These are phyloP conservation scores for Buteo buteo DNA, from an alignment of 2,113 vertebrate genomes.

Conservation along the genomic window DNA sequence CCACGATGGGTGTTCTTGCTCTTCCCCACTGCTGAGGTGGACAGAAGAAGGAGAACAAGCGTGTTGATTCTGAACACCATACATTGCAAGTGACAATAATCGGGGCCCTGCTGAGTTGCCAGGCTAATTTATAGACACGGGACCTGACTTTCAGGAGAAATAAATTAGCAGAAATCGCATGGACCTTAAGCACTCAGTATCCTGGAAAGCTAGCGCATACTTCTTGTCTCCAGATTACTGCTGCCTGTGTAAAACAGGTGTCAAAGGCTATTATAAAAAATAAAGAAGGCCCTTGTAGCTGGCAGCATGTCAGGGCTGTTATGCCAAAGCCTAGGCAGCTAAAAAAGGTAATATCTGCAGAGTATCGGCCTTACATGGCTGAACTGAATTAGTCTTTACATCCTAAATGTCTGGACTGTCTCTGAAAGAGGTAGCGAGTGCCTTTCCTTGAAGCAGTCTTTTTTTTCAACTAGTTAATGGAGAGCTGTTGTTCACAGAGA, in stretches of 20 bases:
- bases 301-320: neutral
- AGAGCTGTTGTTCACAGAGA: neutral
- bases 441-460: neutral
- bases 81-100: neutral
- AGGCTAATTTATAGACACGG: neutral
- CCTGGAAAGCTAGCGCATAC: neutral
- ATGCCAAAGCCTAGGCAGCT: neutral
- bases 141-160: neutral
- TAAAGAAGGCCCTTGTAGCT: neutral
- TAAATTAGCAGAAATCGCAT: neutral
- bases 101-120: neutral
- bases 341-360: neutral
- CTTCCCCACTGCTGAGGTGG: neutral
- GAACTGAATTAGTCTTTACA: neutral
- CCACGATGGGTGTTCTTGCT: fast-evolving
- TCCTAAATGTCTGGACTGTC: neutral
- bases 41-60: neutral
- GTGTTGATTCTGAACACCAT: neutral
- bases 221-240: neutral
- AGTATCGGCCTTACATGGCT: neutral
- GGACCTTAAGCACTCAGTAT: neutral
- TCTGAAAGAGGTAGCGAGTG: neutral
- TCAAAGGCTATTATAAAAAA: neutral
- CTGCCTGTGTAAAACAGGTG: neutral
- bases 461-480: neutral